phyloP scores from a whole-genome alignment of 2,113 vertebrate species.

The Myiagra hebetior region DNA sequence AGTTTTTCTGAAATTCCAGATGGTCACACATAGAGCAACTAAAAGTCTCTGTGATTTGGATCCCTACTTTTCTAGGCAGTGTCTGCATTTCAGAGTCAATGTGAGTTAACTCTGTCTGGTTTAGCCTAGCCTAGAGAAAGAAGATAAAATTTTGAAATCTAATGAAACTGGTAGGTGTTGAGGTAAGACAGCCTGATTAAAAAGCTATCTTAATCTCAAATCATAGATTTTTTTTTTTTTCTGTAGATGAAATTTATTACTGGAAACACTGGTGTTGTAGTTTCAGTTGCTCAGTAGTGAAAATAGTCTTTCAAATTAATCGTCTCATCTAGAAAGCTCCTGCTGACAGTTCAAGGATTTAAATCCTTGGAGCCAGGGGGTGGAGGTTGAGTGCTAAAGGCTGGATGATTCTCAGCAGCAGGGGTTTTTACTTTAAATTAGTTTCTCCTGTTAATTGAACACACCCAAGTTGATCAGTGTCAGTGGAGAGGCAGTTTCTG shows the following conservation, averaged over 20 bases:
- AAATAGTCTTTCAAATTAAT: constrained; percentile 20
- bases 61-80: neutral
- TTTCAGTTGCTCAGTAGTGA: neutral
- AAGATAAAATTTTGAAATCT: neutral
- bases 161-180: neutral
- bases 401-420: constrained; percentile 7
- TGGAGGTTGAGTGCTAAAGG: neutral
- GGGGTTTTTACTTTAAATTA: constrained; percentile 31
- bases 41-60: neutral
- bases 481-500: neutral
- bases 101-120: neutral
- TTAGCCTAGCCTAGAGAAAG: neutral
- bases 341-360: constrained; percentile 10
- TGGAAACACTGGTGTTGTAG: neutral
- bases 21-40: neutral
- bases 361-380: neutral
- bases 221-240: neutral
- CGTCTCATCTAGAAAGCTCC: neutral
- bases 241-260: neutral
- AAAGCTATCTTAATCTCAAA: neutral
- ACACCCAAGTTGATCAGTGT: constrained; percentile 11
- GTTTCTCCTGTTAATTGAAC: constrained; percentile 12
- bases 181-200: neutral
- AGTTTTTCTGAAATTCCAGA: neutral
- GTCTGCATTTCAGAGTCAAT: neutral